These are phyloP conservation scores for Scortum barcoo DNA, from an alignment of 2,113 vertebrate genomes.

Conservation along the genomic window DNA sequence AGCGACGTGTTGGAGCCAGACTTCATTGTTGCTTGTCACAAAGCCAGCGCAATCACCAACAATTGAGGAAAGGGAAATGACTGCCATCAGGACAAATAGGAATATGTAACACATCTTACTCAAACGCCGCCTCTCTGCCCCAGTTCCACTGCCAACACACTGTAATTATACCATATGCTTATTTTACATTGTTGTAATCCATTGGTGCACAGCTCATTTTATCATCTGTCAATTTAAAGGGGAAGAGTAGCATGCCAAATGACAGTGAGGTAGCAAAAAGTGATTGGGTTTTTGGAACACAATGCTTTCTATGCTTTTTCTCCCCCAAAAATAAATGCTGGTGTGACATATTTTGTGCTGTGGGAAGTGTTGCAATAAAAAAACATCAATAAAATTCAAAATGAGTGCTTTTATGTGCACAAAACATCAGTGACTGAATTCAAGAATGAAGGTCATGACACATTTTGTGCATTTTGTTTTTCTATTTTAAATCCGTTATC, in stretches of 20 bases:
- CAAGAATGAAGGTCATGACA: neutral
- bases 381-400: neutral
- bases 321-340: neutral
- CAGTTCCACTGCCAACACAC: slow-evolving; percentile 20
- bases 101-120: slow-evolving; percentile 68
- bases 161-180: slow-evolving; percentile 39
- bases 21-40: slow-evolving; percentile 71
- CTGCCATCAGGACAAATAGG: slow-evolving; percentile 60
- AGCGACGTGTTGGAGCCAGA: slow-evolving; percentile 58
- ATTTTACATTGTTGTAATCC: slow-evolving; percentile 48
- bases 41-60: slow-evolving; percentile 65
- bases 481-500: neutral
- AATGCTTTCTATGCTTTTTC: too few relatives aligned
- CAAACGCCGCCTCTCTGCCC: slow-evolving; percentile 47
- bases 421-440: neutral
- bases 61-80: slow-evolving; percentile 68
- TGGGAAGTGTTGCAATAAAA: slow-evolving; percentile 1
- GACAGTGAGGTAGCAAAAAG: neutral
- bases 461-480: neutral
- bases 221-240: slow-evolving; percentile 38
- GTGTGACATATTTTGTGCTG: neutral
- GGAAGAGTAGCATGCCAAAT: slow-evolving; percentile 7
- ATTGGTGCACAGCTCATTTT: neutral
- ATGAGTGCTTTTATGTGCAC: neutral
- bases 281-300: too few relatives aligned